These are phyloP conservation scores for Augiades crinisus DNA, from an alignment of 2,888 invertebrate species.

Conservation along the genomic window DNA sequence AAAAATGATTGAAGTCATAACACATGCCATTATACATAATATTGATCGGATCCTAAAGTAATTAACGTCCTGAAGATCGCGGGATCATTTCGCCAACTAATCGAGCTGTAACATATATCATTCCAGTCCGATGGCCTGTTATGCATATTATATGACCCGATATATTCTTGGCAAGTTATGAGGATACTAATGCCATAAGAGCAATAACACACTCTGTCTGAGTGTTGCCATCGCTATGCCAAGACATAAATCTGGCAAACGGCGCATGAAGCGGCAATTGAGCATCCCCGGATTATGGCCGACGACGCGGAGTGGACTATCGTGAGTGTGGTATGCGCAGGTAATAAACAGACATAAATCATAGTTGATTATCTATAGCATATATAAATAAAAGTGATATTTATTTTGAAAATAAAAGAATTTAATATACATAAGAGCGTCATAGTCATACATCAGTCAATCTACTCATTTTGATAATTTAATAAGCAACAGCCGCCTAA, in stretches of 20 bases:
- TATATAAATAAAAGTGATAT: too few relatives aligned
- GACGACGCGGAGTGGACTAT: neutral
- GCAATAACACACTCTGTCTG: constrained; percentile 7
- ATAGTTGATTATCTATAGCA: too few relatives aligned
- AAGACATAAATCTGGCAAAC: constrained; percentile 18
- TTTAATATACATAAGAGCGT: too few relatives aligned
- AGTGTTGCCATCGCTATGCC: neutral
- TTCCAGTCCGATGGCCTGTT: neutral
- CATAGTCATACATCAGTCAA: too few relatives aligned
- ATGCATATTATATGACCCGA: neutral
- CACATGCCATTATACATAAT: too few relatives aligned
- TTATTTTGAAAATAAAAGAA: too few relatives aligned
- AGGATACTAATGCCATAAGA: neutral
- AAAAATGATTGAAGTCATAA: too few relatives aligned
- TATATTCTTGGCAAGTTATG: constrained; percentile 3
- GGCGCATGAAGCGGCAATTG: constrained; percentile 17
- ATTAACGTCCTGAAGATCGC: too few relatives aligned
- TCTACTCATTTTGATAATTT: too few relatives aligned
- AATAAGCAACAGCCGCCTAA: too few relatives aligned
- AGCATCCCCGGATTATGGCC: constrained; percentile 7
- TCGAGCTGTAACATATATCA: neutral
- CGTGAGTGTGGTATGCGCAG: neutral
- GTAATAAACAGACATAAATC: too few relatives aligned
- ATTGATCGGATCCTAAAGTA: too few relatives aligned
- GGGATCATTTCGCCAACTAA: neutral